phyloP scores from a whole-genome alignment of 2,888 invertebrate species.

The Lycocerus yunnanus region DNA sequence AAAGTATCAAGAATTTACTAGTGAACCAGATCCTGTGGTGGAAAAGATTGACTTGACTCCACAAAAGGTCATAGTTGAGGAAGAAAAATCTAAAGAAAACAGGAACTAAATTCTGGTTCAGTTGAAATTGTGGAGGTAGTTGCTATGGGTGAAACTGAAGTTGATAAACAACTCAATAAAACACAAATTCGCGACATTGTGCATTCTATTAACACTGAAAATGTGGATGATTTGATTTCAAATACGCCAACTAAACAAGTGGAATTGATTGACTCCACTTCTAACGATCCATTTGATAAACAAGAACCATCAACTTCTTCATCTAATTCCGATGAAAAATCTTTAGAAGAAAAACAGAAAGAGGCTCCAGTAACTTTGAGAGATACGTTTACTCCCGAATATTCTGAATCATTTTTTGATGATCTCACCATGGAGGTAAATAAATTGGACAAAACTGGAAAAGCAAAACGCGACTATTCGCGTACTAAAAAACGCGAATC shows the following conservation, averaged over 20 bases:
- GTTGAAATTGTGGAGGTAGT: constrained; percentile 56
- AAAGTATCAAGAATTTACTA: constrained; percentile 24
- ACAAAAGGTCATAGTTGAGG: constrained; percentile 30
- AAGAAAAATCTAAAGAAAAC: constrained; percentile 18
- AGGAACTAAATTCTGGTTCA: constrained; percentile 40
- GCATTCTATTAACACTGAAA: constrained; percentile 40
- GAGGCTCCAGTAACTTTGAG: neutral
- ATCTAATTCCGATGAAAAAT: neutral
- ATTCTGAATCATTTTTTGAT: constrained; percentile 53
- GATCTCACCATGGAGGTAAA: constrained; percentile 63
- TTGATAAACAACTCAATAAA: constrained; percentile 49
- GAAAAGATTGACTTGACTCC: neutral
- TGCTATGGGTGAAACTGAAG: constrained; percentile 52
- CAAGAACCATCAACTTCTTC: neutral
- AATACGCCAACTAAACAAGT: neutral
- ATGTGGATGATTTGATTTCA: constrained; percentile 15
- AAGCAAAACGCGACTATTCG: constrained; percentile 66
- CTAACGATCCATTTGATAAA: neutral
- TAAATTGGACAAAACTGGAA: constrained; percentile 66
- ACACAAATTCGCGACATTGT: constrained; percentile 50
- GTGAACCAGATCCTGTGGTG: constrained; percentile 13
- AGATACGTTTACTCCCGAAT: constrained; percentile 43
- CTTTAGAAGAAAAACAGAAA: neutral
- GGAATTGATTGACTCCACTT: neutral
- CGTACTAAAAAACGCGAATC: constrained; percentile 50